Evolutionary conservation across 2,797 vertebrate genomes (phyloP), one percentile per base, ranked within the genome.

Genomic region (Synanceia verrucosa): DNA sequence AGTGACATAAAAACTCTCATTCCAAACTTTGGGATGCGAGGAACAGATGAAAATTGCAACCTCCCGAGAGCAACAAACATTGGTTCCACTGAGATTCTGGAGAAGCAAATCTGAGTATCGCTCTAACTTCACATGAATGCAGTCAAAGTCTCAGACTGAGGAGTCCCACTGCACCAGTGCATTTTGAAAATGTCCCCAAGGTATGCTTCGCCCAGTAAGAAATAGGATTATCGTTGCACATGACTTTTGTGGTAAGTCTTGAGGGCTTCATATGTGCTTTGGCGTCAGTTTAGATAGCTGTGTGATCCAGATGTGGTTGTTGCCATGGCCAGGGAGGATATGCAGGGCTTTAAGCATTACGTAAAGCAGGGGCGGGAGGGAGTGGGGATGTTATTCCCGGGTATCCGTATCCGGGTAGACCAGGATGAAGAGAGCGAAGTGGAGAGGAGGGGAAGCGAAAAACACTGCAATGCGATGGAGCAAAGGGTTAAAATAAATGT

Each of bases 351-450:
- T 93, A 91, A 92, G 92, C 51, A 78, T 93, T 93, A 93, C 90
- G 88, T 93, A 93, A 93, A 93, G 86, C 82, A 85, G 84, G 83
- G 83, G 87, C 62, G 88, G 91, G 91, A 87, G 89, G 86, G 90
- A 89, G 87, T 60, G 90, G 88, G 88, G 91, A 91, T 91, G 91
- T 93, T 93, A 93, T 93, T 93, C 91, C 92, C 91, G 92, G 91
- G 90, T 93, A 92, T 92, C 87, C 89, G 92, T 93, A 93, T 94
- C 93, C 91, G 89, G 93, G 91, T 92, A 93, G 92, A 92, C 84
- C 89, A 91, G 91, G 86, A 91, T 87, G 86, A 89, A 86, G 85
- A 88, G 88, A 89, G 82, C 47, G 44, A 78, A 84, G 79, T 76
- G 78, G 63, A 83, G 77, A 82, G 70, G 82, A 85, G 79, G 76